Evolutionary conservation across 2,113 vertebrate species (phyloP), one percentile per base, ranked within the genome.

Genomic region (Platichthys flesus): DNA sequence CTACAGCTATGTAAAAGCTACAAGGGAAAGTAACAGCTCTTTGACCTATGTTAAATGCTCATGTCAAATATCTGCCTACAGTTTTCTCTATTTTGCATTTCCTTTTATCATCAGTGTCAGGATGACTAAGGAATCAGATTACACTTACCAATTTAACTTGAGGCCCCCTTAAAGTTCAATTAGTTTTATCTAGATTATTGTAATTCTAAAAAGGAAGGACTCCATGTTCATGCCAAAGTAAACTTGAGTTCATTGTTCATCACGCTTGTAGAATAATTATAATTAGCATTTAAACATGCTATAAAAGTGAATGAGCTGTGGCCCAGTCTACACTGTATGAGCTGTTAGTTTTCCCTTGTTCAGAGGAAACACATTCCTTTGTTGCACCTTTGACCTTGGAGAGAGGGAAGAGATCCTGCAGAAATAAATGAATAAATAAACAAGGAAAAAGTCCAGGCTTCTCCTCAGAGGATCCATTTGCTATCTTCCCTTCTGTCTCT

Each of bases 371-470:
- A 82, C 91, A 92, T 92, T 92, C 90, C 83, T 89, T 42, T n/a
- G 67, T 63, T 71, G 24, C 71, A 89, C 88, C 83, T 84, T 74
- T 92, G 91, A 91, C 89, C 88, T 80, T 70, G 74, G 63, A 88
- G 63, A 81, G 83, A 90, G 71, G 51, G 74, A 77, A 79, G 66
- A 76, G 74, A 90, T 89, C 74, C 83, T 82, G 76, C 79, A 85
- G 85, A 90, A 90, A 87, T 90, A 87, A 85, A 88, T 76, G 75
- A 77, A 90, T 78, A 91, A 91, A 91, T 86, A 90, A 91, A 89
- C 70, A 77, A 63, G 62, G 45, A 86, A 55, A 84, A 82, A 76
- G 63, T 58, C 74, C 81, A 79, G 84, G 54, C 85, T 26, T 75
- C 59, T 75, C 51, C 47, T 60, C 37, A 64, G 76, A 78, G 61